phyloP scores from a whole-genome alignment of 1,140 invertebrate genomes.

The Euura lappo region DNA sequence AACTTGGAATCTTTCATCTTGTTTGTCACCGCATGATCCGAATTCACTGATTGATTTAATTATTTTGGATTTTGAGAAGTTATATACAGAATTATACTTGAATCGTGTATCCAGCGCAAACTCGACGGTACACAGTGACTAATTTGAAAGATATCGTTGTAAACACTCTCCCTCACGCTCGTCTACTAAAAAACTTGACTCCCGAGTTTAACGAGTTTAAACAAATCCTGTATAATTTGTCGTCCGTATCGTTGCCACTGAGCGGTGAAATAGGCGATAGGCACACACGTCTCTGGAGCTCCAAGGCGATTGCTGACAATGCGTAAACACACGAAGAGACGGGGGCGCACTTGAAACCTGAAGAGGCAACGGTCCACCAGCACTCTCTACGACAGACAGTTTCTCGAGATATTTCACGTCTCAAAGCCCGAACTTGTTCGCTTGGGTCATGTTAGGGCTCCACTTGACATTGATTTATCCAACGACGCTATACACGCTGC shows the following conservation, averaged over 20 bases:
- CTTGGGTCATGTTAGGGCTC: constrained; percentile 32
- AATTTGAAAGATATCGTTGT: background rate
- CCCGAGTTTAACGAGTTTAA: constrained; percentile 11
- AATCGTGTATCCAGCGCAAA: background rate
- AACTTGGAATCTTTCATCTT: no score
- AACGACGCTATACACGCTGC: background rate
- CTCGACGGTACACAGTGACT: background rate
- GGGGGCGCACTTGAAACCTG: constrained; percentile 39
- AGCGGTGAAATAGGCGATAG: background rate
- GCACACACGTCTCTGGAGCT: background rate
- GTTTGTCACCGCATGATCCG: no score
- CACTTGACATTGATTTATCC: constrained; percentile 33
- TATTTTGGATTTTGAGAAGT: no score
- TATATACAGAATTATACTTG: no score
- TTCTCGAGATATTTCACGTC: constrained; percentile 20
- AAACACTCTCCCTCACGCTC: background rate
- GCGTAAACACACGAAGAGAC: constrained; percentile 16
- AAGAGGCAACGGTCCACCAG: constrained; percentile 37
- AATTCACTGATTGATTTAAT: no score
- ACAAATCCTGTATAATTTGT: constrained; percentile 14
- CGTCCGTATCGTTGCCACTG: constrained; percentile 3
- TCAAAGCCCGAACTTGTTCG: constrained; percentile 33
- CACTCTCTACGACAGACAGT: constrained; percentile 1
- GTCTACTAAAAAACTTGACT: background rate
- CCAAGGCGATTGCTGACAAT: background rate